Base-by-base conservation (phyloP, 2,797 vertebrate genomes). In the Loriculus beryllinus region DNA sequence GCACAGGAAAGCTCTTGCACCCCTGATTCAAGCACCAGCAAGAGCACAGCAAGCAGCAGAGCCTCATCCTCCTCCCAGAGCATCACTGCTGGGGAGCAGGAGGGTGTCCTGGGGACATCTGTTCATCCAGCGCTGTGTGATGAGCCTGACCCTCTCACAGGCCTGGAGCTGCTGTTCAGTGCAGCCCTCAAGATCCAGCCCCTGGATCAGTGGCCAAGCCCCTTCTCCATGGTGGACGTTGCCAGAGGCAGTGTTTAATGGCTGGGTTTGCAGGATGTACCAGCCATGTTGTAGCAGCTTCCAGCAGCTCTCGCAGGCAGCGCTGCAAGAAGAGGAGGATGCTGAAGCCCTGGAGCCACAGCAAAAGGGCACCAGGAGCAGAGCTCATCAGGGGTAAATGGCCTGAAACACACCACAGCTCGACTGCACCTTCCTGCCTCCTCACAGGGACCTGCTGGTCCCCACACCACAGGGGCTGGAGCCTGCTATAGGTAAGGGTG, bases 251-350 rank as follows among this genome's bases (percentile, higher is more conserved):
- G 92, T 8, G 5, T 88, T 91, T 63, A 88, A 75, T 54, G 20
- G 14, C 82, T 93, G 3, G 28, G 48, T 86, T 93, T 87, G 91
- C 93, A 64, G 91, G 88, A 52, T 42, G 83, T 62, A 86, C 89
- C 93, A 93, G 94, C 95, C 95, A 96, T 94, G 93, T 93, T 96
- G 93, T 89, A 97, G 72, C 89, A 86, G 95, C 71, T 93, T 77
- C 65, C 72, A 96, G 88, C 91, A 93, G 95, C 94, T 92, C 91
- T 82, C 6, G 2, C 83, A 95, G 84, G 76, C 92, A 92, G 90
- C 1, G 22, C 90, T 91, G 90, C 88, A 84, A 88, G 29, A 71
- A 23, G 21, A 91, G 82, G 63, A 3, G 22, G 95, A 79, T 84
- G 74, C 82, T 4, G 22, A 86, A 67, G 37, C 82, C 48, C 35